Base-by-base conservation (phyloP, 2,797 vertebrate genomes). In the Melanotaenia boesemani region DNA sequence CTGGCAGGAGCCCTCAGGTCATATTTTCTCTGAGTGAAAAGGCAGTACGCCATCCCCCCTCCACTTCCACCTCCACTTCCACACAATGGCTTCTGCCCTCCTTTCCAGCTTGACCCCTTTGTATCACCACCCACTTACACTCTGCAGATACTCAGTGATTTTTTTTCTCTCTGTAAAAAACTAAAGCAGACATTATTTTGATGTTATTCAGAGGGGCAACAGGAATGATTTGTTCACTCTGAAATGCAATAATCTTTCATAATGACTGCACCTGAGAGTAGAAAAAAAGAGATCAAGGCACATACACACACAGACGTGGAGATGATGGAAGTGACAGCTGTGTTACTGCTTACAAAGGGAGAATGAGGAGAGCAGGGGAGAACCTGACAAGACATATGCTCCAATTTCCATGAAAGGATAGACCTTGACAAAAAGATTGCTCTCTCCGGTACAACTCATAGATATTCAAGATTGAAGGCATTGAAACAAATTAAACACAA, bases 1-100 rank as follows among this genome's bases (percentile, higher is more conserved):
- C 67, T 84, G 89, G 78, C 88, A 91, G 86, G 74, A 89, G 81
- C 85, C 88, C 89, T 84, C 74, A 71, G 92, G 92, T 94, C 93
- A 88, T 94, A 94, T 94, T 93, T 94, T 92, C 91, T 89, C 84
- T 55, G 81, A 79, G 75, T 76, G 72, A 79, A 50, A 82, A 88
- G 88, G 84, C 85, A 85, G 77, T 46, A 34, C 69, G 73, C 86
- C 71, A 74, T 86, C 85, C 81, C 22, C 50, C 83, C 84, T 86
- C 74, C 1, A 30, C 74, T 8, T 61, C 12, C 22, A 83, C 83
- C 84, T 86, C 74, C 1, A 30, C 74, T 8, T 61, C 12, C 22
- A 83, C 70, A 90, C 90, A 91, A 90, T 90, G 83, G 85, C 80
- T 83, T 81, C 83, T 84, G 64, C 79, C 79, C 79, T 72, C 61